Conservation (phyloP, 2,888 invertebrate genomes). For the Eupeodes luniger region DNA sequence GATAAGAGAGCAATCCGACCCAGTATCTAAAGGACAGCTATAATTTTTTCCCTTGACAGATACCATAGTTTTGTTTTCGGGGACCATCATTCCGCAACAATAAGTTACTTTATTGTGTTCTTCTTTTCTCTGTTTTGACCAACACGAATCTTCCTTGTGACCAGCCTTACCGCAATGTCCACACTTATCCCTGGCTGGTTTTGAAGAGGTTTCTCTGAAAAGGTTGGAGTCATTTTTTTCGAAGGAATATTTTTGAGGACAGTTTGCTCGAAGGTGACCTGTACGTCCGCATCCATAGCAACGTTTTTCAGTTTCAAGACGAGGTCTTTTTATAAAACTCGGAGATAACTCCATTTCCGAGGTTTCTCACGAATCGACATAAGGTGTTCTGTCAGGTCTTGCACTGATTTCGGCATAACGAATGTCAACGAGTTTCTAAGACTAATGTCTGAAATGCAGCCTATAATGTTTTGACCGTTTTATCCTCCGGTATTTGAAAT, state of each 20-base stretch:
- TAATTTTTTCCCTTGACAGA: background rate
- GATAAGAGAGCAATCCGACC: slow-evolving; percentile 33
- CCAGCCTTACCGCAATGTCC: background rate
- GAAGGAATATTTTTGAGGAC: background rate
- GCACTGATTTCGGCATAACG: slow-evolving; percentile 39
- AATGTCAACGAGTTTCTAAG: slow-evolving; percentile 34
- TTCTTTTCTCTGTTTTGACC: too few relatives aligned
- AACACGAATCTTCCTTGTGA: too few relatives aligned
- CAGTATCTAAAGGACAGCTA: slow-evolving; percentile 26
- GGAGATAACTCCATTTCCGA: slow-evolving; percentile 3
- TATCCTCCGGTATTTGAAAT: slow-evolving; percentile 31
- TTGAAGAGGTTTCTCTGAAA: background rate
- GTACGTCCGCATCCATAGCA: slow-evolving; percentile 1
- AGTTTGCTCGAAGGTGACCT: background rate
- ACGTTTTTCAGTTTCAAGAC: background rate
- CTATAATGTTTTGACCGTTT: slow-evolving; percentile 15
- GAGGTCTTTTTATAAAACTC: background rate
- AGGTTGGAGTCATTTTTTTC: background rate
- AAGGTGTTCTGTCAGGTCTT: slow-evolving; percentile 35
- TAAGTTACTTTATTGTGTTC: background rate
- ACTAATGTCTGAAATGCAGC: slow-evolving; percentile 41
- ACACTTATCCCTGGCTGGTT: background rate
- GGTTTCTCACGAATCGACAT: slow-evolving; percentile 21
- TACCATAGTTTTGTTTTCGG: slow-evolving; percentile 24
- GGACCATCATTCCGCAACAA: too few relatives aligned